phyloP scores from a whole-genome alignment of 2,797 vertebrate species.

The Acrossocheilus fasciatus region DNA sequence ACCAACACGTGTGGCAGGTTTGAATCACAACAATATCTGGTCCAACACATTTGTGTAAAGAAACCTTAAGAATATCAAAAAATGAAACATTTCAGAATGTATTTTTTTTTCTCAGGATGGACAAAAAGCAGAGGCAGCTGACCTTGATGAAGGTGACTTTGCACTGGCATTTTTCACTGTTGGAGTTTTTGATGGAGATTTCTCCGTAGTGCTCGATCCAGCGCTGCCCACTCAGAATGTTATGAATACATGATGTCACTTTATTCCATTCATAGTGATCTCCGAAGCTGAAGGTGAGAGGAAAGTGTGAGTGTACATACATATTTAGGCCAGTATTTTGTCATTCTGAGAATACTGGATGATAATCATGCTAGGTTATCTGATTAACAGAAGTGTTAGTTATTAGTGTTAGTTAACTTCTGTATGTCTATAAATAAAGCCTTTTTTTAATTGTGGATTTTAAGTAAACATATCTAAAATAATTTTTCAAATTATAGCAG shows the following conservation, averaged over 20 bases:
- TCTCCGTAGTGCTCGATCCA: constrained; percentile 99
- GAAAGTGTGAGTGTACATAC: neutral
- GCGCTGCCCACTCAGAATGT: constrained; percentile 95
- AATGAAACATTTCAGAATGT: neutral
- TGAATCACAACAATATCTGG: neutral
- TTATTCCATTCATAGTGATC: constrained; percentile 99
- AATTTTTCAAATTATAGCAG: neutral
- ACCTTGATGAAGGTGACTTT: constrained; percentile 98
- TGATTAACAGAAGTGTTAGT: neutral
- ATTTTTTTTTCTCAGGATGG: neutral
- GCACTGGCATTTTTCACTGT: constrained; percentile 88
- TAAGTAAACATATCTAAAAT: neutral
- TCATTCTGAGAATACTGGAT: neutral
- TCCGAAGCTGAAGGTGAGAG: constrained; percentile 79
- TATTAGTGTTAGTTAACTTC: neutral
- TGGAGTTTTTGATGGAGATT: constrained; percentile 91
- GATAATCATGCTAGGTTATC: neutral
- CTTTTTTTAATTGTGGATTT: neutral
- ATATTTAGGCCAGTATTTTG: neutral
- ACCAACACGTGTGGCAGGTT: neutral
- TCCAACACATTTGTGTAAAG: neutral
- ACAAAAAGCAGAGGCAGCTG: constrained; percentile 40
- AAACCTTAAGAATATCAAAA: neutral
- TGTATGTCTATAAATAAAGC: neutral
- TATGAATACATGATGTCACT: constrained; percentile 97